These are phyloP conservation scores for Glossosoma conforme DNA, from an alignment of 1,140 invertebrate genomes.

Conservation along the genomic window DNA sequence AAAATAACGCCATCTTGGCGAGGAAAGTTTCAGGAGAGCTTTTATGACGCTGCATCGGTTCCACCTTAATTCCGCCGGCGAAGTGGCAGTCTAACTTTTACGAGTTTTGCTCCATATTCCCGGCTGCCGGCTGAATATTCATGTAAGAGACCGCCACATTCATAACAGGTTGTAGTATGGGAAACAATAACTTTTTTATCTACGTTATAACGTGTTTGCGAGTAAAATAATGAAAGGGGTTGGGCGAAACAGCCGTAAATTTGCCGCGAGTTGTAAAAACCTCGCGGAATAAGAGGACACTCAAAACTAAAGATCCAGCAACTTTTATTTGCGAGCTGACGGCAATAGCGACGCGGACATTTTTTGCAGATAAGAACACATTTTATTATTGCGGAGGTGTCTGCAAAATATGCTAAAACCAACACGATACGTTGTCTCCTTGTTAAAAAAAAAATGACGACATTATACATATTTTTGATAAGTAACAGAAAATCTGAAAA, in stretches of 20 bases:
- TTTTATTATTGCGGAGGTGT: too few relatives aligned
- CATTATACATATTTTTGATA: too few relatives aligned
- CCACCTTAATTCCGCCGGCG: not conserved
- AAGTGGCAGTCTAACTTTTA: not conserved
- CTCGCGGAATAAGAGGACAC: too few relatives aligned
- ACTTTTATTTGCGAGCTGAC: too few relatives aligned
- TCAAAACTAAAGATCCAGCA: too few relatives aligned
- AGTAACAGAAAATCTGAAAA: too few relatives aligned
- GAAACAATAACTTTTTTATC: slow-evolving; percentile 29
- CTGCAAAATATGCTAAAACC: too few relatives aligned
- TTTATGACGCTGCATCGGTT: not conserved
- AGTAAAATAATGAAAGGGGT: slow-evolving; percentile 24
- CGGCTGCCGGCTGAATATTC: slow-evolving; percentile 15
- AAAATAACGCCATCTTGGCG: too few relatives aligned
- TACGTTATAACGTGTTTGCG: slow-evolving; percentile 19
- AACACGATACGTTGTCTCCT: too few relatives aligned
- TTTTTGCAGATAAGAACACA: too few relatives aligned
- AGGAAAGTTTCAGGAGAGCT: not conserved
- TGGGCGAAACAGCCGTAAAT: slow-evolving; percentile 13
- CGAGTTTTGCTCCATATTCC: not conserved
- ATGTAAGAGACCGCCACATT: slow-evolving; percentile 9
- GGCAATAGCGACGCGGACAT: too few relatives aligned
- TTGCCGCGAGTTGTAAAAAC: slow-evolving; percentile 10
- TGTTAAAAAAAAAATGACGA: too few relatives aligned
- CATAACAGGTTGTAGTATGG: slow-evolving; percentile 4